Evolutionary conservation across 2,113 vertebrate species (phyloP).

Genomic region (Odocoileus virginianus): DNA sequence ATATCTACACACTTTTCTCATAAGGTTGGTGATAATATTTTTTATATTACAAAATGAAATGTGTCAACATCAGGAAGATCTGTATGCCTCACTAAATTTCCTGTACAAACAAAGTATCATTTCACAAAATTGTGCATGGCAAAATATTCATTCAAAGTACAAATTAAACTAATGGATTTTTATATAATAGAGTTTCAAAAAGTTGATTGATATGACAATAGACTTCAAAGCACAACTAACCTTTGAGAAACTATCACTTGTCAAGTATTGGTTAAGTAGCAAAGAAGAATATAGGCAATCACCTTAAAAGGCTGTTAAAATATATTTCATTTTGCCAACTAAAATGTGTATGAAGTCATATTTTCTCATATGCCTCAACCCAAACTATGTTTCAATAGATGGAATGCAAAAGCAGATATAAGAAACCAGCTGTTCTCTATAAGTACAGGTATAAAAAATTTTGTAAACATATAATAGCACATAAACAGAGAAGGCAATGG

Average conservation of each 20-base stretch:
- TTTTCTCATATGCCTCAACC: neutral
- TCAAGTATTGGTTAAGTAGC: neutral
- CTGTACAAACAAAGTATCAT: neutral
- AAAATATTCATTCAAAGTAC: neutral
- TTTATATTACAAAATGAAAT: neutral
- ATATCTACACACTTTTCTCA: neutral
- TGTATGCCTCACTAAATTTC: neutral
- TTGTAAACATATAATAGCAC: neutral
- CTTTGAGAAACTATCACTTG: neutral
- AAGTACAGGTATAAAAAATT: neutral
- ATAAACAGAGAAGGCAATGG: no score
- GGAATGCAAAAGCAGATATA: neutral
- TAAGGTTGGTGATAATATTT: neutral
- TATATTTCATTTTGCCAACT: neutral
- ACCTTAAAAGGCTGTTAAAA: neutral
- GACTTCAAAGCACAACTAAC: neutral
- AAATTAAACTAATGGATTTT: neutral
- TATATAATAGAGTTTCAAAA: neutral
- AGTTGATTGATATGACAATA: neutral
- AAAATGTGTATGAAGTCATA: neutral
- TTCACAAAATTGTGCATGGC: neutral
- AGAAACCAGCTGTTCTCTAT: neutral
- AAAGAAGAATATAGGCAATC: neutral
- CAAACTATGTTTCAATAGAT: neutral
- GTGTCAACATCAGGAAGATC: neutral